Evolutionary conservation across 2,113 vertebrate genomes (phyloP), one percentile per base, ranked within the genome.

Genomic region (Pongo abelii): DNA sequence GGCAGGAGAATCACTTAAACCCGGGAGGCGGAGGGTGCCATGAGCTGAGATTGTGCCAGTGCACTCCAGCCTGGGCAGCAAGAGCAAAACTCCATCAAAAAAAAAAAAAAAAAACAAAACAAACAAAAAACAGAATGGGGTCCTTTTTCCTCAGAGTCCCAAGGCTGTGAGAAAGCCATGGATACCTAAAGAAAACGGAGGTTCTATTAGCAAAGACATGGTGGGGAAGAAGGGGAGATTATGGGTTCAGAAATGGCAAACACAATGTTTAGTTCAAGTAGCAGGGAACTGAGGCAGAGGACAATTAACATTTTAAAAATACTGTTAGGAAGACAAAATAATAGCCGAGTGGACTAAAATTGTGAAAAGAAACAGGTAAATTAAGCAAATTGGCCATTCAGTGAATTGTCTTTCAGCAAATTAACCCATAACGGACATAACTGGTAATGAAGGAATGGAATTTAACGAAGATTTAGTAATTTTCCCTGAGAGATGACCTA

Each of bases 331-430:
- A 84, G 83, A 75, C 20, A 72, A 93, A 96, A 79, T 32, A 93
- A 97, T 92, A 95, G 87, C 57, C 1, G 64, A 81, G 50, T 78
- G 0, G 0, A 75, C 77, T 84, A 74, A 97, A 94, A 97, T 93
- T 96, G 91, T 96, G 91, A 96, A 96, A 96, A 97, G 81, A 96
- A 96, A 95, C 46, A 97, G 96, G 94, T 97, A 97, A 97, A 96
- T 97, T 95, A 96, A 97, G 88, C 72, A 95, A 97, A 96, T 83
- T 91, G 77, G 64, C 64, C 84, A 38, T 96, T 95, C 84, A 46
- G 84, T 67, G 46, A 90, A 97, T 93, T 96, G 84, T 95, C 94
- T 93, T 92, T 92, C 61, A 69, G 88, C 77, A 96, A 95, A 98
- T 97, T 97, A 97, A 96, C 95, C 95, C 87, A 89, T 69, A 85